Base-by-base conservation (phyloP, 64 coral and sea anemone species). In the Dendronephthya gigantea region DNA sequence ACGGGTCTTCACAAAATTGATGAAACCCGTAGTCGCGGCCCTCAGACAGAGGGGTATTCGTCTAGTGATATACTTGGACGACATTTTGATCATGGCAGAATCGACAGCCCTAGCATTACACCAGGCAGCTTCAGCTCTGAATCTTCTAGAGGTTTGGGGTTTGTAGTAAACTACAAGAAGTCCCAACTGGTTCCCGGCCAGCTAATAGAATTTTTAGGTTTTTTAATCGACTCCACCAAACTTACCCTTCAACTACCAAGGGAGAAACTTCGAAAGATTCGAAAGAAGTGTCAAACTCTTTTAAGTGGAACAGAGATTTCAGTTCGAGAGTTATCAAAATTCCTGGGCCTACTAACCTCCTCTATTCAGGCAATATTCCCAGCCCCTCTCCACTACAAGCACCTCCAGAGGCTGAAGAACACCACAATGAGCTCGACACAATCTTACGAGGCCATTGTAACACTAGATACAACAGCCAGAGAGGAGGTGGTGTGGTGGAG, bases 401-500 rank as follows among this genome's bases (percentile, higher is more conserved):
- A 45, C 11, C 58, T 66, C 22, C 58, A 66, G 14, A 66, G 58
- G 58, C 58, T 66, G 58, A 66, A 66, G 58, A 15, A 66, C 58
- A 66, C 58, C 14, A 66, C 58, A 66, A 22, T 66, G 58, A 66
- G 4, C 58, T 66, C 58, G 11, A 45, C 4, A 45, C 41, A 45
- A 6, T 45, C 41, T 4, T 45, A 45, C 41, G 41, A 45, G 41
- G 58, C 19, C 58, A 3, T 66, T 8, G 3, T 66, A 15, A 66
- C 58, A n/a, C 58, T 66, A 15, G 58, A 66, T 66, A 66, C 58
- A 66, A 17, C 58, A 66, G 58, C 58, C 58, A 66, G 58, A 66
- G 58, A 88, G 32, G 75, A 88, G 48, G 45, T 88, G 16, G 0
- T 39, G 22, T 88, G 87, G 87, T 56, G 52, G 52, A 65, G 49